These are phyloP conservation scores for Pteria penguin DNA, from an alignment of 2,888 invertebrate genomes.

Conservation along the genomic window DNA sequence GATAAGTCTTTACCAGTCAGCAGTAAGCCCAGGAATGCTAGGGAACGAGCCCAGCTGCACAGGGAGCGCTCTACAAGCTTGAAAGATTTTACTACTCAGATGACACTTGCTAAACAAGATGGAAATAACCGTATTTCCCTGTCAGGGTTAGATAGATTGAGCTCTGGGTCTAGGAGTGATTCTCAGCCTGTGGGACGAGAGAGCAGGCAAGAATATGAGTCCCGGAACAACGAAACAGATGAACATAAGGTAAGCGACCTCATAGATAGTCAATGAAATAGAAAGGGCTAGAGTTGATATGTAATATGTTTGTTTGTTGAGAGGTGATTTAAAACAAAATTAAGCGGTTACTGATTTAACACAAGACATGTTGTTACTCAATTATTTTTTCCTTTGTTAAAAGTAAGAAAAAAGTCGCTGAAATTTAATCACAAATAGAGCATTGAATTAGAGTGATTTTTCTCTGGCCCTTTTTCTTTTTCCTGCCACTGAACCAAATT, in stretches of 20 bases:
- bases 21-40: conserved; percentile 46
- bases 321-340: too few relatives aligned
- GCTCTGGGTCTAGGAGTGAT: conserved; percentile 17
- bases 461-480: too few relatives aligned
- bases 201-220: conserved; percentile 42
- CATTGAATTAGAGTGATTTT: too few relatives aligned
- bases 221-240: conserved; percentile 76
- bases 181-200: conserved; percentile 13
- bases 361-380: too few relatives aligned
- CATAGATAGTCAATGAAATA: too few relatives aligned
- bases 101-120: conserved; percentile 59
- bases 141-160: conserved; percentile 52
- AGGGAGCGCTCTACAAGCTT: conserved; percentile 69
- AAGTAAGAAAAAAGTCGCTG: too few relatives aligned
- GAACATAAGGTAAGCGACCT: conserved; percentile 79
- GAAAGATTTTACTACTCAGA: conserved; percentile 67
- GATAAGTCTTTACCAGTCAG: conserved; percentile 51
- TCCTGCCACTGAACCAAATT: too few relatives aligned
- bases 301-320: too few relatives aligned
- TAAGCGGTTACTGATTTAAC: too few relatives aligned
- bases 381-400: too few relatives aligned
- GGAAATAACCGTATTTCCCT: conserved; percentile 26
- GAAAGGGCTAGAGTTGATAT: too few relatives aligned
- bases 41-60: conserved; percentile 57
- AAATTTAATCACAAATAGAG: too few relatives aligned